Percentiles rank a stretch among this genome's conserved stretches.
phyloP scores from a whole-genome alignment of 2,113 vertebrate genomes.

The Talpa occidentalis region DNA sequence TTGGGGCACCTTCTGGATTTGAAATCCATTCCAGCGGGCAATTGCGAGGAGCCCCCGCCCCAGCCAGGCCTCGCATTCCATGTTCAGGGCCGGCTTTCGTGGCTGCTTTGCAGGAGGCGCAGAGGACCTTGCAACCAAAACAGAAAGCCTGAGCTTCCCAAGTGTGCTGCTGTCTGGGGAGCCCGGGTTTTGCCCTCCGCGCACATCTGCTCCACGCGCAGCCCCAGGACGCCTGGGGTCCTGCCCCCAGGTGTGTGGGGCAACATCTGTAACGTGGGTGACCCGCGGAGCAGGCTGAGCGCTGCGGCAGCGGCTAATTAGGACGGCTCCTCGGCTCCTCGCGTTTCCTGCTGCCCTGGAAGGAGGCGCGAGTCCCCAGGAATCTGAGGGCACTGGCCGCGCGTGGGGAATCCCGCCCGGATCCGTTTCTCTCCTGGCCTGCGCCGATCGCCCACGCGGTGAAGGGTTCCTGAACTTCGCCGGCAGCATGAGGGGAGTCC shows the following conservation, averaged over 20 bases:
- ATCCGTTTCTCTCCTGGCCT: constrained; percentile 77
- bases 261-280: constrained; percentile 82
- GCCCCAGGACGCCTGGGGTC: neutral
- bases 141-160: no score
- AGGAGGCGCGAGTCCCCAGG: constrained; percentile 88
- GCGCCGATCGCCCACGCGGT: constrained; percentile 75
- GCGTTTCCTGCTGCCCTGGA: constrained; percentile 74
- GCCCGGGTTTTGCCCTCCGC: no score
- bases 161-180: no score
- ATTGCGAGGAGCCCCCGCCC: neutral
- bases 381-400: constrained; percentile 85
- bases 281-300: neutral
- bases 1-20: neutral
- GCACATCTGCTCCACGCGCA: no score
- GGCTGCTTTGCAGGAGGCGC: neutral
- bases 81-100: neutral
- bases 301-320: constrained; percentile 84
- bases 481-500: no score
- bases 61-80: rapidly evolving
- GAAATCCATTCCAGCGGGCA: neutral
- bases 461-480: constrained; percentile 82
- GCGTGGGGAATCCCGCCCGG: constrained; percentile 71
- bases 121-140: neutral
- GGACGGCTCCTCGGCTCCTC: constrained; percentile 74
- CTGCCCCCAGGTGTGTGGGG: neutral